These are phyloP conservation scores for Pseudococcus viburni DNA, from an alignment of 2,888 invertebrate genomes.

Conservation along the genomic window DNA sequence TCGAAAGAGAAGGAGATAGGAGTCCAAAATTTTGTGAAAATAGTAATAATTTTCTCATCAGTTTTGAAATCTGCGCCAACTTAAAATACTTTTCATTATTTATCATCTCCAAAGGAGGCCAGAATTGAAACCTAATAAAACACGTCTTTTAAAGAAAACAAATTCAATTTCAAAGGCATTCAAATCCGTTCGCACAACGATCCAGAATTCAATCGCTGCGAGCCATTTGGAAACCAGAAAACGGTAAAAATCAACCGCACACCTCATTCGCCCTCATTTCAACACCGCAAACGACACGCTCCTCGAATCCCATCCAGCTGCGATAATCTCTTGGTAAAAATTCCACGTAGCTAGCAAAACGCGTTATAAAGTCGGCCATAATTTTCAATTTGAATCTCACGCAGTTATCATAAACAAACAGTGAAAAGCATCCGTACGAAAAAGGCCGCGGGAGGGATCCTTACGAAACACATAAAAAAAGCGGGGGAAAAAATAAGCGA, in stretches of 20 bases:
- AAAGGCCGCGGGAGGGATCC: background rate
- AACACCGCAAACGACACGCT: background rate
- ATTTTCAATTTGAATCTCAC: constrained; percentile 61
- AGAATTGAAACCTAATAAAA: no score
- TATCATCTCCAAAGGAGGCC: no score
- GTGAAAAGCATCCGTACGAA: no score
- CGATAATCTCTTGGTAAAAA: background rate
- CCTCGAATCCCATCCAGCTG: background rate
- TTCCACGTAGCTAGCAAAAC: background rate
- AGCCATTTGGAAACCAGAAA: background rate
- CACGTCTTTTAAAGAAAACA: no score
- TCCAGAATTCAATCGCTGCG: no score
- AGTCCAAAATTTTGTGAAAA: no score
- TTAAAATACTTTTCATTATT: no score
- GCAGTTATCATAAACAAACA: constrained; percentile 42
- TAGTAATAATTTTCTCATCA: no score
- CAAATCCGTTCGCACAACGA: no score
- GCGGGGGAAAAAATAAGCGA: constrained; percentile 27
- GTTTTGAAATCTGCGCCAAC: no score
- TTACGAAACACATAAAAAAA: background rate
- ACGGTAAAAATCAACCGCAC: background rate
- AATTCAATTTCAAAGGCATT: no score
- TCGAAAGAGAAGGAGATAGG: no score
- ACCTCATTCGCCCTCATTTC: background rate
- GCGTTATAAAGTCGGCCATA: constrained; percentile 53